phyloP scores from a whole-genome alignment of 2,797 vertebrate genomes.

The Phaenicophaeus curvirostris region DNA sequence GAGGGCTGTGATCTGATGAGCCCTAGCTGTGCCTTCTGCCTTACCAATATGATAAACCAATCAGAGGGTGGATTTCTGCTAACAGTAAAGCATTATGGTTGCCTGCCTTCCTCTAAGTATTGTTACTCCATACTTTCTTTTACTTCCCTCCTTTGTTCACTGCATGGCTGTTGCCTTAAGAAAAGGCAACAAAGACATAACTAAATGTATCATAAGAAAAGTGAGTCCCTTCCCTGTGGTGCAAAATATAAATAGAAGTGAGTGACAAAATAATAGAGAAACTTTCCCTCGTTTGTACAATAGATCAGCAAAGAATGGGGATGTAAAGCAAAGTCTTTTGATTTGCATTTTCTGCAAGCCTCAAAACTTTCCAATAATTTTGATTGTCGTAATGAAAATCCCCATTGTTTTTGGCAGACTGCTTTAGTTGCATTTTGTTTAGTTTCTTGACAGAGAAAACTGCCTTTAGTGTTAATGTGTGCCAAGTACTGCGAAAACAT shows the following conservation, averaged over 20 bases:
- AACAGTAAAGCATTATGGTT: neutral
- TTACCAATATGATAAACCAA: neutral
- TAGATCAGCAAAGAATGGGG: neutral
- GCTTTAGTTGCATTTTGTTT: neutral
- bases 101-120: neutral
- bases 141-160: neutral
- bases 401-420: neutral
- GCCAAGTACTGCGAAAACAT: neutral
- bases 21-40: neutral
- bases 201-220: neutral
- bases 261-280: neutral
- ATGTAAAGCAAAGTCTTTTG: neutral
- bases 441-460: neutral
- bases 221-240: neutral
- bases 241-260: slow-evolving; percentile 25
- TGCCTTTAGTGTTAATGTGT: neutral
- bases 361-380: neutral
- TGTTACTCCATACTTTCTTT: neutral
- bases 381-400: neutral
- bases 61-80: neutral
- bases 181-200: neutral
- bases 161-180: neutral
- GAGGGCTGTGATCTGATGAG: neutral
- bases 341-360: neutral
- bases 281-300: neutral